Evolutionary conservation across 2,888 invertebrate species (phyloP).

Genomic region (Agrypnus murinus): DNA sequence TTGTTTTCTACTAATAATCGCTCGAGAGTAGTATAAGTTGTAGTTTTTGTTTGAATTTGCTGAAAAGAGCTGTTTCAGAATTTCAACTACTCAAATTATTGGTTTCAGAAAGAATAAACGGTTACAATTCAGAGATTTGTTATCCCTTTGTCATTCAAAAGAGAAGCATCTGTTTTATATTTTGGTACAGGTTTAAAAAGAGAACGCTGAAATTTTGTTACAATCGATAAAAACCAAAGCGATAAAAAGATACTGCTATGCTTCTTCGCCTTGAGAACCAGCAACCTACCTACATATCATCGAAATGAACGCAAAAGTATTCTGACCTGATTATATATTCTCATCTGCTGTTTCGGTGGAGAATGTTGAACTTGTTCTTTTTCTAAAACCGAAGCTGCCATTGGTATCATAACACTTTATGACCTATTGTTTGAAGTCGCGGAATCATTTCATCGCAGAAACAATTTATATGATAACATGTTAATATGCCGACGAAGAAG

Average conservation of each 20-base stretch:
- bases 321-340: slow-evolving; percentile 65
- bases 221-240: slow-evolving; percentile 4
- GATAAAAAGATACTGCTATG: neutral
- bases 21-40: slow-evolving; percentile 56
- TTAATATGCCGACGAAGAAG: slow-evolving; percentile 52
- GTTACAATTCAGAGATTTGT: too few species aligned
- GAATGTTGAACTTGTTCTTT: slow-evolving; percentile 64
- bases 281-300: neutral
- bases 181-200: neutral
- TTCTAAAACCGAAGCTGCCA: slow-evolving; percentile 62
- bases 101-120: too few species aligned
- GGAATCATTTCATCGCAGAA: slow-evolving; percentile 61
- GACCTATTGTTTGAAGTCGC: slow-evolving; percentile 65
- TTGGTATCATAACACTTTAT: slow-evolving; percentile 69
- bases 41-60: neutral
- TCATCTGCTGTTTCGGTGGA: slow-evolving; percentile 61
- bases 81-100: neutral
- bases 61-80: neutral
- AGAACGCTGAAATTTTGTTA: neutral
- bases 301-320: slow-evolving; percentile 36
- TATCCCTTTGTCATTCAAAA: too few species aligned
- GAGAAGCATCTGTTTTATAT: too few species aligned
- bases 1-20: slow-evolving; percentile 66
- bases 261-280: neutral
- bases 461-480: slow-evolving; percentile 63